A percentile compares a stretch with the other conserved stretches of the same genome.
These are phyloP conservation scores for Ctenicera cuprea DNA, from an alignment of 2,888 invertebrate genomes.

Conservation along the genomic window DNA sequence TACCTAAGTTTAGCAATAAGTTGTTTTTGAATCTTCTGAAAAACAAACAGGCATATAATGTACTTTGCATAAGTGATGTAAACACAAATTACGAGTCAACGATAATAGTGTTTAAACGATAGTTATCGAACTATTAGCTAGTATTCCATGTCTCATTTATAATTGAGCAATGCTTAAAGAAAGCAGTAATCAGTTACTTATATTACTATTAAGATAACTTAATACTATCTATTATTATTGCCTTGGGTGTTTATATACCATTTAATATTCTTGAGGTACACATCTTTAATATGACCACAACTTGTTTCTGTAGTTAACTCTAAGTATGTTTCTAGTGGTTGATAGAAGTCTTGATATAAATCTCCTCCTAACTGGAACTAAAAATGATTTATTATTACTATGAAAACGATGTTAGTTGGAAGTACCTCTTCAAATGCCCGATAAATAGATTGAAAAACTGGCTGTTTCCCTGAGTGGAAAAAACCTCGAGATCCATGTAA, in stretches of 20 bases:
- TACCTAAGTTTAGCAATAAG: too few relatives aligned
- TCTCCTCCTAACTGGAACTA: conserved; percentile 82
- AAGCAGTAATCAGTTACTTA: too few relatives aligned
- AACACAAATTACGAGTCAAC: too few relatives aligned
- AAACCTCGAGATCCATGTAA: conserved; percentile 92
- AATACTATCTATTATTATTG: conserved; percentile 56
- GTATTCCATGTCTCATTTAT: too few relatives aligned
- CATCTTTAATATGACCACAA: conserved; percentile 79
- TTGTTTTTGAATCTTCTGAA: too few relatives aligned
- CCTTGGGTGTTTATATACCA: conserved; percentile 69
- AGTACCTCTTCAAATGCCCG: conserved; percentile 77
- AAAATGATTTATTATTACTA: conserved; percentile 59
- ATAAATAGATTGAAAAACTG: conserved; percentile 86
- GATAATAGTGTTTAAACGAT: too few relatives aligned
- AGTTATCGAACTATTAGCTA: too few relatives aligned
- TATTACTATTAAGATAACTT: too few relatives aligned
- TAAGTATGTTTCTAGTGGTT: conserved; percentile 76
- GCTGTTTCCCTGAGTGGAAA: conserved; percentile 91
- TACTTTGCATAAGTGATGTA: too few relatives aligned
- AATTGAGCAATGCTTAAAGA: too few relatives aligned
- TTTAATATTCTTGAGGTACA: conserved; percentile 73
- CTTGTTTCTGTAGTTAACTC: conserved; percentile 76
- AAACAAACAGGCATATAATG: too few relatives aligned
- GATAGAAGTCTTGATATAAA: conserved; percentile 77
- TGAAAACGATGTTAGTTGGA: background rate